These are phyloP conservation scores for Diabrotica balteata DNA, from an alignment of 2,888 invertebrate genomes.

Conservation along the genomic window DNA sequence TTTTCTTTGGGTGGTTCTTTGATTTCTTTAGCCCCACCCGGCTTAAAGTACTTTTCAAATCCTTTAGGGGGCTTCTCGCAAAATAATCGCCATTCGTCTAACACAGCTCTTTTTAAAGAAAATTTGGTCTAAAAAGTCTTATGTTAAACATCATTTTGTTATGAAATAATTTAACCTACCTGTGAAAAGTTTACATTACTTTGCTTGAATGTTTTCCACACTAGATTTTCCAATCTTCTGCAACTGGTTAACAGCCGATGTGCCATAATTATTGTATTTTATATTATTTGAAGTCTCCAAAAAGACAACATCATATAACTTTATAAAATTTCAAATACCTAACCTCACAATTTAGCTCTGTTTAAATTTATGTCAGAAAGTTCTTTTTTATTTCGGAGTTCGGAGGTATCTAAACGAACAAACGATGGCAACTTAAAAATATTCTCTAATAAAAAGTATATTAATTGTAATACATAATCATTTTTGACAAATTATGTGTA, in stretches of 20 bases:
- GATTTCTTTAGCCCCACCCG: constrained; percentile 58
- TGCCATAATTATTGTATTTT: constrained; percentile 63
- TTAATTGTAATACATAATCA: too few relatives aligned
- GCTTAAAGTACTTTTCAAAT: constrained; percentile 90
- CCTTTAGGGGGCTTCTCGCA: constrained; percentile 89
- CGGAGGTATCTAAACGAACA: background rate
- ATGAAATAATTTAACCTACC: constrained; percentile 47
- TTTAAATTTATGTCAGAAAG: background rate
- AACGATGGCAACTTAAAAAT: too few relatives aligned
- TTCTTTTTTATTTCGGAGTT: background rate
- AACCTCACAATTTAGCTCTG: constrained; percentile 12
- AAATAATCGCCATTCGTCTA: constrained; percentile 69
- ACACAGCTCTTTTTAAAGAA: constrained; percentile 65
- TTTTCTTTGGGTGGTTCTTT: constrained; percentile 59
- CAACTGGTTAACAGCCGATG: constrained; percentile 68
- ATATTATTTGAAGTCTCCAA: constrained; percentile 25
- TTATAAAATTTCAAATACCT: constrained; percentile 38
- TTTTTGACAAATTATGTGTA: too few relatives aligned
- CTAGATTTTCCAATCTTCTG: constrained; percentile 64
- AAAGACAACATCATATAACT: constrained; percentile 42
- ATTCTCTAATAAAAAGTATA: too few relatives aligned
- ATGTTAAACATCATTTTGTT: constrained; percentile 36
- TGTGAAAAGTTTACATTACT: constrained; percentile 51
- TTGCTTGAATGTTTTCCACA: constrained; percentile 54
- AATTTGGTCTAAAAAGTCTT: constrained; percentile 60